These are phyloP conservation scores for Thryonomys swinderianus DNA, from an alignment of 2,113 vertebrate genomes.

Conservation along the genomic window DNA sequence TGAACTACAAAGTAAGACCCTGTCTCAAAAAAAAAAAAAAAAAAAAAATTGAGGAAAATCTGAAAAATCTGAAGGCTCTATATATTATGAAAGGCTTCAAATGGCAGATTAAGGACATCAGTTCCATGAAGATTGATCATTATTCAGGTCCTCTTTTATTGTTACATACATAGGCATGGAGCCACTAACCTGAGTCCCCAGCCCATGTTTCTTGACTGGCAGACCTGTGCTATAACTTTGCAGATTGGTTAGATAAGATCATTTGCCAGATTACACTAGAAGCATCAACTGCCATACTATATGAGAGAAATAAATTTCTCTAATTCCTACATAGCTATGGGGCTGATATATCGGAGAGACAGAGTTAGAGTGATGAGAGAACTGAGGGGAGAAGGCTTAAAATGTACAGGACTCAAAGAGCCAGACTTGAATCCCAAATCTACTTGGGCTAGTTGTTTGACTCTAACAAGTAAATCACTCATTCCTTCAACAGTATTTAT, in stretches of 20 bases:
- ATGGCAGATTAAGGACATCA: constrained; percentile 7
- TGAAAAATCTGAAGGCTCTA: constrained; percentile 28
- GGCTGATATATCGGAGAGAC: background rate
- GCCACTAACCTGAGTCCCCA: no score
- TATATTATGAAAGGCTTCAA: constrained; percentile 7
- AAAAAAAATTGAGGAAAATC: no score
- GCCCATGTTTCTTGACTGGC: background rate
- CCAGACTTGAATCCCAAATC: background rate
- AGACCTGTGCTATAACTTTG: constrained; percentile 44
- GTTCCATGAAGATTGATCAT: background rate
- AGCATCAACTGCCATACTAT: background rate
- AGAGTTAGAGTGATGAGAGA: background rate
- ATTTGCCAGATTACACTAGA: background rate
- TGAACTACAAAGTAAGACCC: no score
- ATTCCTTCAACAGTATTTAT: constrained; percentile 13
- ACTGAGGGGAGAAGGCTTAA: background rate
- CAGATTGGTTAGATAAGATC: constrained; percentile 39
- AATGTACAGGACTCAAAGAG: background rate
- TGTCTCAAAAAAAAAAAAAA: no score
- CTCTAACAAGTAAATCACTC: constrained; percentile 3
- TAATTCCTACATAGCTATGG: background rate
- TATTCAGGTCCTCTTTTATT: constrained; percentile 8
- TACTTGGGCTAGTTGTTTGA: constrained; percentile 12
- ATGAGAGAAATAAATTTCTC: constrained; percentile 42
- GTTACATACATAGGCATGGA: background rate